Base-by-base conservation (phyloP, 2,888 invertebrate genomes). In the Digitonthophagus gazella region DNA sequence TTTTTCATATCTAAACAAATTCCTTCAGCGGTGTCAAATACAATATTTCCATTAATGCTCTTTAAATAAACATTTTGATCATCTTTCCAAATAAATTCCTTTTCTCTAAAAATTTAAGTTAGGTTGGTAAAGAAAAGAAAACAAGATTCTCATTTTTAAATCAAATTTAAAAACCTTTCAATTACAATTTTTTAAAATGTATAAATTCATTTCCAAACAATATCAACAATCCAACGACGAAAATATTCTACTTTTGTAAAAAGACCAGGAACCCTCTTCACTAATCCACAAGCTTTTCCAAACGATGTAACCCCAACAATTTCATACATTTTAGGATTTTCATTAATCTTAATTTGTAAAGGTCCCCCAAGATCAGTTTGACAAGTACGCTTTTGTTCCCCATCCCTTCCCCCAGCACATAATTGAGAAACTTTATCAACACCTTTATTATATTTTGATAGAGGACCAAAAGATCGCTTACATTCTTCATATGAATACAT, bases 61-160 rank as follows among this genome's bases (percentile, higher is more conserved):
- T 90, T 91, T 0, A 96, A 83, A 72, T 88, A 86, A 44, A 96
- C 89, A 75, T 93, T 92, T 76, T 92, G 91, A 79, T 93, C 93
- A 0, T 94, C 93, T 20, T 87, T 87, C 88, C 93, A 90, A 68
- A 89, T 84, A 14, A 95, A 85, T 73, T 90, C 87, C 71, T 90
- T 89, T 6, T 91, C 87, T 74, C n/a, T n/a, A n/a, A n/a, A n/a
- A n/a, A n/a, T n/a, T n/a, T n/a, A n/a, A n/a, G n/a, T n/a, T n/a
- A n/a, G n/a, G n/a, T n/a, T n/a, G n/a, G n/a, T n/a, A n/a, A n/a
- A n/a, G n/a, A n/a, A n/a, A n/a, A n/a, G n/a, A n/a, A n/a, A n/a
- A n/a, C n/a, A n/a, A n/a, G n/a, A n/a, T n/a, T n/a, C n/a, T n/a
- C n/a, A n/a, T n/a, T n/a, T n/a, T 22, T n/a, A n/a, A n/a, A n/a